phyloP scores from a whole-genome alignment of 2,797 vertebrate genomes.

The Pipistrellus nathusii region DNA sequence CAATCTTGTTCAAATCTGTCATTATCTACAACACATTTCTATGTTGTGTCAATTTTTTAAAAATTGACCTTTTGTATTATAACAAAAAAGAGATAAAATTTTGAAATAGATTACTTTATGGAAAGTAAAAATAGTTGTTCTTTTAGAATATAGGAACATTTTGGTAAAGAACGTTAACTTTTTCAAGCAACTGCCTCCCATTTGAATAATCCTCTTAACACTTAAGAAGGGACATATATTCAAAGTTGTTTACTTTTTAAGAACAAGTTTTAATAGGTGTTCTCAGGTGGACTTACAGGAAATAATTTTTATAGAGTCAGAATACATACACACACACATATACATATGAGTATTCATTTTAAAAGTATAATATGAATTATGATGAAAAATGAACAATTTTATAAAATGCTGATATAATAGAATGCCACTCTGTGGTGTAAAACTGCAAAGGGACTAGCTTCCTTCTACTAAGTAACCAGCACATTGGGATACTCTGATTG shows the following conservation, averaged over 20 bases:
- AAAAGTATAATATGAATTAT: slow-evolving; percentile 28
- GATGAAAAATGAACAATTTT: slow-evolving; percentile 20
- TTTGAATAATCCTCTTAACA: not conserved
- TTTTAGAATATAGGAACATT: not conserved
- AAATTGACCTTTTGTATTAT: not conserved
- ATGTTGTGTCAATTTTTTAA: not conserved
- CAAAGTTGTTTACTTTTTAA: not conserved
- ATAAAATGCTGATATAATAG: slow-evolving; percentile 3
- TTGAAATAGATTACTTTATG: slow-evolving; percentile 38
- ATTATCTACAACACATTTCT: slow-evolving; percentile 51
- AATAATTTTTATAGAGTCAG: not conserved
- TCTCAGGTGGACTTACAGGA: not conserved
- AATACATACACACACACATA: not conserved
- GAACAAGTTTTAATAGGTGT: not conserved
- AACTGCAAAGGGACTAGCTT: not conserved
- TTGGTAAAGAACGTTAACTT: not conserved
- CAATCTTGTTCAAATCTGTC: not conserved
- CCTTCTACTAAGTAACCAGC: not conserved
- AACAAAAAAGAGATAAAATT: slow-evolving; percentile 35
- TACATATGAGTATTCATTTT: slow-evolving; percentile 43
- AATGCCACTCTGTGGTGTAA: not conserved
- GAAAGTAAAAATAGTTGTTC: slow-evolving; percentile 26
- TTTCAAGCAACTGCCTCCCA: not conserved
- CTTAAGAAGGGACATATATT: not conserved
- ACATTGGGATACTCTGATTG: not conserved